Evolutionary conservation across 2,113 vertebrate genomes (phyloP), one percentile per base, ranked within the genome.

Genomic region (Alectura lathami): DNA sequence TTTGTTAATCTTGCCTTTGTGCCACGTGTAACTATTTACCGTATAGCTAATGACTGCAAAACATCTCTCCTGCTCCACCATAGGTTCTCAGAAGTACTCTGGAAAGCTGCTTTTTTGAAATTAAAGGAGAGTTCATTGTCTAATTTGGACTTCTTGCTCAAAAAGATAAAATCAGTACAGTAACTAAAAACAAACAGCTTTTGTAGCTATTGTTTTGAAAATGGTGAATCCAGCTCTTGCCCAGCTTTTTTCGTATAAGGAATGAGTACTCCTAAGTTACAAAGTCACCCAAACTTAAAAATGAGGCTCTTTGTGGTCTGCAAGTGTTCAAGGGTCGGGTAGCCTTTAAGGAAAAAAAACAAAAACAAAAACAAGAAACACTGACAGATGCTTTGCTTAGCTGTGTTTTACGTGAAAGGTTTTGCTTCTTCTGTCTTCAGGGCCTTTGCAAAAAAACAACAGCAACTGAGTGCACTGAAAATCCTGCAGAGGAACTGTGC

Each of bases 401-500:
- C 69, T 86, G 11, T 43, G 32, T 79, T 86, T 69, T 54, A 57
- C 18, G 30, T 18, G 3, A 36, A 38, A 12, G 5, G 36, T 88
- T 62, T 66, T 77, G 24, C 18, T 86, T 16, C 80, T 69, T 88
- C 34, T 15, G 51, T 77, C 47, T 84, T 32, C 86, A 99, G 99
- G 96, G 99, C 99, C 56, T 99, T 99, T 92, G 98, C 99, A 68
- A 99, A 99, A 97, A 99, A 99, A 93, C 99, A 99, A 70, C 99
- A 99, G 94, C 99, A 99, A 85, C 97, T 99, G 74, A 99, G 99
- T 47, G 99, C 99, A 40, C 94, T 99, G 82, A 99, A 99, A 97
- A 99, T 99, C 64, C 97, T 99, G 30, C 99, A 99, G 98, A 99
- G 99, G 96, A 99, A 99, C 97, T 99, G 99, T 36, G 99, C 99